Evolutionary conservation across 1,140 invertebrate species (phyloP).

Genomic region (Cyrtorhinus lividipennis): DNA sequence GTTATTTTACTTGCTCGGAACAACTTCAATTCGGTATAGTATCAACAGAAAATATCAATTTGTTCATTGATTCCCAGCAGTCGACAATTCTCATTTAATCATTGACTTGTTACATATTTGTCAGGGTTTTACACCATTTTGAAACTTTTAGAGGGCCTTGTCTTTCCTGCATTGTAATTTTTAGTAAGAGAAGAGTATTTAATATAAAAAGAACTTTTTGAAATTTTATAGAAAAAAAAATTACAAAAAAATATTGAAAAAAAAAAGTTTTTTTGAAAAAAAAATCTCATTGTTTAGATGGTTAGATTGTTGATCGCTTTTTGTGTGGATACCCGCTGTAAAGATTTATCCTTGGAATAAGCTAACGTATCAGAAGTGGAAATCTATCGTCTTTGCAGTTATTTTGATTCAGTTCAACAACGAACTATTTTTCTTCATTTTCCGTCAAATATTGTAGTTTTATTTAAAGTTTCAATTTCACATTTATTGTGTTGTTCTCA

Average conservation of each 20-base stretch:
- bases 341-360: neutral
- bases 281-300: conserved; percentile 20
- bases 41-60: too few species aligned
- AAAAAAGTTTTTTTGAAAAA: neutral
- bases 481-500: neutral
- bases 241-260: neutral
- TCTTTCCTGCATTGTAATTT: neutral
- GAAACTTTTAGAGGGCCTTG: neutral
- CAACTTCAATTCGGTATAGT: too few species aligned
- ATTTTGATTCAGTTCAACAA: conserved; percentile 7
- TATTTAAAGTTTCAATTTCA: neutral
- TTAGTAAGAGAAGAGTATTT: neutral
- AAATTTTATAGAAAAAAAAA: neutral
- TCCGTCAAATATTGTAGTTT: neutral
- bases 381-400: neutral
- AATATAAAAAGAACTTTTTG: neutral
- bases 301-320: conserved; percentile 19
- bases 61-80: too few species aligned
- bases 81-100: too few species aligned
- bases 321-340: conserved; percentile 15
- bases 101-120: too few species aligned
- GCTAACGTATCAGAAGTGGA: too few species aligned
- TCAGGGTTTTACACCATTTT: too few species aligned
- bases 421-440: conserved; percentile 10
- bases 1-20: too few species aligned